Percentiles rank a stretch among this genome's conserved stretches.
Conservation (phyloP, 2,797 vertebrate species). For the Chelonia mydas region DNA sequence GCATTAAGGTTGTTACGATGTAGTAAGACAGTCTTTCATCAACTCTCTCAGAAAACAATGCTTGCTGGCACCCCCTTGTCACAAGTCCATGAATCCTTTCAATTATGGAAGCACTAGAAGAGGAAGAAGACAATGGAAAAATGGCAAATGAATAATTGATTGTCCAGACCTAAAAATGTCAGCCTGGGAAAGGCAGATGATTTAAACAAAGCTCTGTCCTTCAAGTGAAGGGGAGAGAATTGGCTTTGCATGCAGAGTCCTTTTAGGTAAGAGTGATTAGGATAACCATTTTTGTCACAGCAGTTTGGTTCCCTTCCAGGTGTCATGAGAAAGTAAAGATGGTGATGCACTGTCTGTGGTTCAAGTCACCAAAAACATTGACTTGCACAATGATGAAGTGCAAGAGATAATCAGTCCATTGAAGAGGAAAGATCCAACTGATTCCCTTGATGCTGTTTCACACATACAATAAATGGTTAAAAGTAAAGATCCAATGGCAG, state of each 20-base stretch:
- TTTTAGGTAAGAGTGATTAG: neutral
- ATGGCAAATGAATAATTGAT: neutral
- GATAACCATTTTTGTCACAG: neutral
- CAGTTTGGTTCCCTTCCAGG: neutral
- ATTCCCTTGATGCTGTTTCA: neutral
- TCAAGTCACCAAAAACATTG: neutral
- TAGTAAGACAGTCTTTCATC: neutral
- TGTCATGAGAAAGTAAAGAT: neutral
- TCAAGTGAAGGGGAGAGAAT: neutral
- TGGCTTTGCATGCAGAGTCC: neutral
- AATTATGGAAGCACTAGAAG: neutral
- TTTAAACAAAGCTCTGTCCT: neutral
- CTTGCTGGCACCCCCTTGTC: neutral
- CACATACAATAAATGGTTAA: neutral
- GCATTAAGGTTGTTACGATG: neutral
- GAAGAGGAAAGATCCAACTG: neutral
- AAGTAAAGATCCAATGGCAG: slow-evolving; percentile 7
- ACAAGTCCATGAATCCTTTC: neutral
- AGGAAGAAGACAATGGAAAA: neutral
- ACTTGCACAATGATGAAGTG: neutral
- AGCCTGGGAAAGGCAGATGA: neutral
- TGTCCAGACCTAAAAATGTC: neutral
- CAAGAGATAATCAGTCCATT: neutral
- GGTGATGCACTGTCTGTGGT: neutral
- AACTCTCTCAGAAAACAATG: neutral